Conservation (phyloP, 2,888 invertebrate genomes). For the Himalopsyche japonica region DNA sequence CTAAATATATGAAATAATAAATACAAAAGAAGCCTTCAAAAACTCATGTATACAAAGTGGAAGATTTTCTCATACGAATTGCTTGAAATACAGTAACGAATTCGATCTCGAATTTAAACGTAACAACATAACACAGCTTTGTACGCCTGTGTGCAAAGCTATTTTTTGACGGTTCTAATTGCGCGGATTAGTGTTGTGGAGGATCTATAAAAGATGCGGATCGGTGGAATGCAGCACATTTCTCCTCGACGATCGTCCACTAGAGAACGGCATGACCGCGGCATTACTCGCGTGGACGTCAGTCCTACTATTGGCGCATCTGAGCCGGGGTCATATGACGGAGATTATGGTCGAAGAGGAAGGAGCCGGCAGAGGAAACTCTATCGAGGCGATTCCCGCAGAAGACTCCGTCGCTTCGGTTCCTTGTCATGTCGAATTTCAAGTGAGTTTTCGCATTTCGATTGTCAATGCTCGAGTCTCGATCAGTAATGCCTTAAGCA, state of each 20-base stretch:
- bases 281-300: background rate
- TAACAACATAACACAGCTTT: background rate
- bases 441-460: constrained; percentile 4
- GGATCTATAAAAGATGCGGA: background rate
- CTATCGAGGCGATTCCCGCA: constrained; percentile 29
- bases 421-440: constrained; percentile 41
- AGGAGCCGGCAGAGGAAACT: constrained; percentile 23
- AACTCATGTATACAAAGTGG: no score
- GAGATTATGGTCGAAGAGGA: constrained; percentile 41
- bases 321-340: constrained; percentile 32
- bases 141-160: background rate
- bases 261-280: background rate
- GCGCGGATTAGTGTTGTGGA: background rate
- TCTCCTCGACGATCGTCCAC: background rate
- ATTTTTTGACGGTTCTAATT: background rate
- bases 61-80: no score
- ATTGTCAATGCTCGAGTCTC: no score
- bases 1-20: no score
- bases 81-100: no score
- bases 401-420: constrained; percentile 19
- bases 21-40: no score
- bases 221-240: background rate
- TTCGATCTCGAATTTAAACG: no score
- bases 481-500: no score
- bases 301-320: background rate